Conservation (phyloP, 2,113 vertebrate species). For the Centropus unirufus region DNA sequence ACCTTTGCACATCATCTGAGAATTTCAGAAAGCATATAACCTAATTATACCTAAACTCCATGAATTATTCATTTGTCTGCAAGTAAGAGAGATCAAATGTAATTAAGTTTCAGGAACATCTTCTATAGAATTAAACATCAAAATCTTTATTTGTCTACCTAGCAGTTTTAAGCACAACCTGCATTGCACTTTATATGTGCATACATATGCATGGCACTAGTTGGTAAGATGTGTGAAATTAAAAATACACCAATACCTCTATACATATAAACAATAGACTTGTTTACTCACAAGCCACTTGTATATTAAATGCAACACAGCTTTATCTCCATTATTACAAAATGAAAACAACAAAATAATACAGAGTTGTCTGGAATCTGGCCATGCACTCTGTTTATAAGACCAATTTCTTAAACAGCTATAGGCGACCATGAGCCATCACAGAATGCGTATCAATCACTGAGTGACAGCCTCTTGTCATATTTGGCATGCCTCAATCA, state of each 20-base stretch:
- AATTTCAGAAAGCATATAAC: constrained; percentile 61
- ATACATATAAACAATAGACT: neutral
- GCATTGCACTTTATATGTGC: neutral
- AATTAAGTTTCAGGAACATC: constrained; percentile 66
- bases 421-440: constrained; percentile 1
- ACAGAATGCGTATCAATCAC: constrained; percentile 11
- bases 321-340: neutral
- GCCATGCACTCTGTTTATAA: constrained; percentile 19
- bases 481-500: constrained; percentile 16
- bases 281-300: neutral
- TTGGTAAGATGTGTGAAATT: neutral
- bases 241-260: neutral
- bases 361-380: constrained; percentile 4
- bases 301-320: neutral
- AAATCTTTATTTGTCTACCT: constrained; percentile 43
- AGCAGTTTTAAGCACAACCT: constrained; percentile 41
- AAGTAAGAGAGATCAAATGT: constrained; percentile 64
- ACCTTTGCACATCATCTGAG: constrained; percentile 62
- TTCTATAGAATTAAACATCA: constrained; percentile 53
- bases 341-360: constrained; percentile 23
- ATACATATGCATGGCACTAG: neutral
- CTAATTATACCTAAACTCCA: constrained; percentile 58
- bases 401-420: constrained; percentile 36
- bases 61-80: constrained; percentile 73
- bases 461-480: constrained; percentile 1